Conservation (phyloP, 1,140 invertebrate species). For the Odontomachus brunneus region DNA sequence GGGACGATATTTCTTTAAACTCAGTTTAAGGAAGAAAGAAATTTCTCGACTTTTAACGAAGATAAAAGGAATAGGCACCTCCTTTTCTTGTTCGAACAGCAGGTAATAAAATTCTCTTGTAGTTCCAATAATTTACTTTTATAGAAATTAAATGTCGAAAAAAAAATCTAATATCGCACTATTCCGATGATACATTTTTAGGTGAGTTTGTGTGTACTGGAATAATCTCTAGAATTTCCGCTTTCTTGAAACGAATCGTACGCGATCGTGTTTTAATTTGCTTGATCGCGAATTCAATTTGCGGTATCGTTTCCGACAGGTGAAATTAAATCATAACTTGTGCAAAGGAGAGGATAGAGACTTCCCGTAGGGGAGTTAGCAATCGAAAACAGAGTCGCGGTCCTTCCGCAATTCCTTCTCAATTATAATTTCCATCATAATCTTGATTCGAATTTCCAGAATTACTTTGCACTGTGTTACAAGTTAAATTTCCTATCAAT, state of each 20-base stretch:
- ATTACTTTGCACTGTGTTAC: not conserved
- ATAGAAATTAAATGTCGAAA: not conserved
- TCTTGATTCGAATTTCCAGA: not conserved
- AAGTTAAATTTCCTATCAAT: not conserved
- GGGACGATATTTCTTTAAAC: not conserved
- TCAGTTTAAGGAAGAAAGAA: slow-evolving; percentile 26
- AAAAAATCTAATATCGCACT: not conserved
- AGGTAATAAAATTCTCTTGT: not conserved
- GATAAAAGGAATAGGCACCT: slow-evolving; percentile 14
- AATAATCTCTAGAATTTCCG: not conserved
- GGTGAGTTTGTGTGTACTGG: not conserved
- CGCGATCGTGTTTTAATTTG: not conserved
- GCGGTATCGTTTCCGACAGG: not conserved
- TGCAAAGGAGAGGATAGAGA: too few relatives aligned
- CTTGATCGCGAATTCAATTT: not conserved
- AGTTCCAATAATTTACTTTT: slow-evolving; percentile 38
- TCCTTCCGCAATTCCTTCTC: too few relatives aligned
- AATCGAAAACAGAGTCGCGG: not conserved
- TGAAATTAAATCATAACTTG: not conserved
- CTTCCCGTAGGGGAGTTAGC: not conserved
- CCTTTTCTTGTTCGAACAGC: slow-evolving; percentile 4
- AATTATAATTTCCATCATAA: not conserved
- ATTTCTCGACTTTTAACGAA: slow-evolving; percentile 23
- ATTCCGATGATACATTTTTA: not conserved
- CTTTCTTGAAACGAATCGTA: not conserved